Evolutionary conservation across 2,888 invertebrate species (phyloP).

Genomic region (Ormyrus labotus): DNA sequence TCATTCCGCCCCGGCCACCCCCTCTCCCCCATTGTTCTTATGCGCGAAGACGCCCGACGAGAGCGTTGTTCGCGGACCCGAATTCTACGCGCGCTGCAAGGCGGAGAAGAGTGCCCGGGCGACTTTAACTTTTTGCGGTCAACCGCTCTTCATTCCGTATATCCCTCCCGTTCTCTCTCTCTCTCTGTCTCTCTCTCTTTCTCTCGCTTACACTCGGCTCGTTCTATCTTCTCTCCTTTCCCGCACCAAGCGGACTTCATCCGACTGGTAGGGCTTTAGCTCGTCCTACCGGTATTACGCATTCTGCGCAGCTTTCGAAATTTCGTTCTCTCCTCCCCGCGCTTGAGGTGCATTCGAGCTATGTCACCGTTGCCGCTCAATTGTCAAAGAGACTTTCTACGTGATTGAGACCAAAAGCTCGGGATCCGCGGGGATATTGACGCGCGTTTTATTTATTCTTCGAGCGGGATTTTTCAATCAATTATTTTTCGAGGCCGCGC

Average conservation of each 20-base stretch:
- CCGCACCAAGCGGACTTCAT: slow-evolving; percentile 19
- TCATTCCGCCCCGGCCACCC: slow-evolving; percentile 39
- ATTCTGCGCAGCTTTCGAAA: slow-evolving; percentile 45
- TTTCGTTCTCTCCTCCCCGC: not conserved
- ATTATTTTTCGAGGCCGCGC: too few species aligned
- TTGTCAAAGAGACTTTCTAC: not conserved
- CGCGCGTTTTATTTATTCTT: too few species aligned
- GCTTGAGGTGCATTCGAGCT: not conserved
- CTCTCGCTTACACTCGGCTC: not conserved
- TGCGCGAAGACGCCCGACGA: slow-evolving; percentile 10
- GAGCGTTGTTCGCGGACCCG: slow-evolving; percentile 21
- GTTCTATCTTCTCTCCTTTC: slow-evolving; percentile 13
- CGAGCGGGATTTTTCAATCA: too few species aligned
- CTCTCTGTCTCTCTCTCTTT: slow-evolving; percentile 26
- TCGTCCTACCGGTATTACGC: slow-evolving; percentile 40
- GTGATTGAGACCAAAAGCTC: too few species aligned
- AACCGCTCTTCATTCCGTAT: not conserved
- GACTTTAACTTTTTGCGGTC: slow-evolving; percentile 40
- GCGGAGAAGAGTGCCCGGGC: not conserved
- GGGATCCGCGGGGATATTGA: too few species aligned
- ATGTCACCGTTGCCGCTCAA: slow-evolving; percentile 5
- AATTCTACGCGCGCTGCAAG: slow-evolving; percentile 7
- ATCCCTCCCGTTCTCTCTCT: not conserved
- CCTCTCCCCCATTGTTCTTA: slow-evolving; percentile 43
- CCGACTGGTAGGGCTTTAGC: slow-evolving; percentile 24